Evolutionary conservation across 2,888 invertebrate genomes (phyloP).

Genomic region (Dorcus hopei): DNA sequence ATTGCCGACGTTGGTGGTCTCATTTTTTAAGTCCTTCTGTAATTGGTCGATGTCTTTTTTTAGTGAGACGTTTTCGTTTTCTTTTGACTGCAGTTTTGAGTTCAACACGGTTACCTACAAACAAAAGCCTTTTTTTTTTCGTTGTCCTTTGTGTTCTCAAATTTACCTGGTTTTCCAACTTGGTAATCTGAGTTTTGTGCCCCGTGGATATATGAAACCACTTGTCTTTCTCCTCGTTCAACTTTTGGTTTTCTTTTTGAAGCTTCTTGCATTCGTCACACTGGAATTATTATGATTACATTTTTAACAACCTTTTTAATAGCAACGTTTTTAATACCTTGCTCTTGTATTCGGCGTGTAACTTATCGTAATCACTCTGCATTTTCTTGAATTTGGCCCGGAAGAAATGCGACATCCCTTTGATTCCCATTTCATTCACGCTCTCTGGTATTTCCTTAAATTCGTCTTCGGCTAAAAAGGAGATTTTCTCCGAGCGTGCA

Average conservation of each 20-base stretch:
- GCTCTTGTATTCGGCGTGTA: constrained; percentile 37
- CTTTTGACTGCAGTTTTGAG: constrained; percentile 41
- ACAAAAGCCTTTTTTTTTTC: not conserved
- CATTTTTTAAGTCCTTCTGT: constrained; percentile 51
- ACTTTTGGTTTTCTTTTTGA: constrained; percentile 37
- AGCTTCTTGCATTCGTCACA: constrained; percentile 41
- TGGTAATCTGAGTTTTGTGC: constrained; percentile 37
- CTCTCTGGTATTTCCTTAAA: constrained; percentile 26
- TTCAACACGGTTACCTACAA: constrained; percentile 33
- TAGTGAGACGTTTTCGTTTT: constrained; percentile 37
- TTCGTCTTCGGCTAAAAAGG: not conserved
- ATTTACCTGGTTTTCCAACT: constrained; percentile 41
- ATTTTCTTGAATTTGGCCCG: constrained; percentile 42
- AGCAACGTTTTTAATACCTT: constrained; percentile 31
- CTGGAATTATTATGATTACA: constrained; percentile 27
- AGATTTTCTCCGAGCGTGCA: constrained; percentile 16
- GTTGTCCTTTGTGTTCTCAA: not conserved
- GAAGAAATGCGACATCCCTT: constrained; percentile 40
- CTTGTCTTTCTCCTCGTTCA: constrained; percentile 45
- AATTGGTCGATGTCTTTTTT: constrained; percentile 53
- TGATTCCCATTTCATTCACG: constrained; percentile 39
- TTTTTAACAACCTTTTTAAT: not conserved
- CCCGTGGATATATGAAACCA: constrained; percentile 40
- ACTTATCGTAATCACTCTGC: constrained; percentile 37
- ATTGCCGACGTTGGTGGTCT: constrained; percentile 43